These are phyloP conservation scores for Dendrocopos noguchii DNA, from an alignment of 2,113 vertebrate genomes.

Conservation along the genomic window DNA sequence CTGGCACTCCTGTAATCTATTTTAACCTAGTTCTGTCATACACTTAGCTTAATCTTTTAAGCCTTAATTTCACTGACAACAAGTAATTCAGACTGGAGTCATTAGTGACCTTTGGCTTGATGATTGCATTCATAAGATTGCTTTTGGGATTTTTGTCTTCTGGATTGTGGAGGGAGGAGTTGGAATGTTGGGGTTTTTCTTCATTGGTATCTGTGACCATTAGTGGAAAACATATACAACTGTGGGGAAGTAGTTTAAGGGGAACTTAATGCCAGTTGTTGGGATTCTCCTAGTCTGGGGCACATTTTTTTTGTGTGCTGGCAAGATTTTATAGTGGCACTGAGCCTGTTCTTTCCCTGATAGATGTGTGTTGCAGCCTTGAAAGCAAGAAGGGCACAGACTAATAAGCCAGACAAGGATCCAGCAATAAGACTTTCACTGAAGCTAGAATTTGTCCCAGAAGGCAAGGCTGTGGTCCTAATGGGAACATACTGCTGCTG, in stretches of 20 bases:
- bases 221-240: background rate
- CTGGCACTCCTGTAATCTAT: conserved; percentile 5
- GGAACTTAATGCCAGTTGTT: background rate
- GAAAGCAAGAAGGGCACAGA: background rate
- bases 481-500: background rate
- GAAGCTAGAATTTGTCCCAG: background rate
- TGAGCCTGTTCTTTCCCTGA: background rate
- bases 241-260: background rate
- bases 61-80: conserved; percentile 69
- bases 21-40: conserved; percentile 5
- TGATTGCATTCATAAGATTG: background rate
- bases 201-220: background rate
- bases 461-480: background rate
- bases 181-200: background rate
- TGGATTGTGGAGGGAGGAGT: background rate
- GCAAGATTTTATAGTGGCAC: accelerated
- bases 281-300: background rate
- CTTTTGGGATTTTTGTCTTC: background rate
- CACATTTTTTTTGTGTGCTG: background rate
- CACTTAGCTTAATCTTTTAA: conserved; percentile 75
- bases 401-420: background rate
- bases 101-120: conserved; percentile 29
- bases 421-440: background rate
- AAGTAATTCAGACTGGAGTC: conserved; percentile 49
- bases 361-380: background rate